Base-by-base conservation (phyloP, 2,797 vertebrate genomes). In the Anomalospiza imberbis region DNA sequence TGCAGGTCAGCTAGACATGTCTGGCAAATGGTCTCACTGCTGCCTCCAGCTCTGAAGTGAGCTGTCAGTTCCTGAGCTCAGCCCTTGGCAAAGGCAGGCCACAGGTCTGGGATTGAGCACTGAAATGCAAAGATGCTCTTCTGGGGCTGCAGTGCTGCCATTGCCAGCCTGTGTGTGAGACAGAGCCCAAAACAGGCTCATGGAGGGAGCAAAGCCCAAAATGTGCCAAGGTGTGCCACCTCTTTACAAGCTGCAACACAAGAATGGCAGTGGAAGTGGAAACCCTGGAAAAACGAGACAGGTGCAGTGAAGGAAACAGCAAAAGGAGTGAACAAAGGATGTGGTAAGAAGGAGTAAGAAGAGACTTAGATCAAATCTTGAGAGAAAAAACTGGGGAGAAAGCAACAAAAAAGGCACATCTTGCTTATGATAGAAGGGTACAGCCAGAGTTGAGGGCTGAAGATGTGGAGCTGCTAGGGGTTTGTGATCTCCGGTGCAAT, bases 241-340 rank as follows among this genome's bases (percentile, higher is more conserved):
- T 61, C 10, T 54, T 75, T 31, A 58, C 29, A 88, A 26, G 7
- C 7, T 6, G 18, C 34, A 78, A 36, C 4, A 3, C 12, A 58
- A 47, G 38, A 84, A 58, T 10, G 13, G 16, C 12, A 70, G 40
- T 0, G 0, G 14, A 66, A 5, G 1, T n/a, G 38, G 42, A 44
- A 74, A 61, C 6, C 24, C 28, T 44, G 34, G 29, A 71, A 85
- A 70, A 63, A 60, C 0, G 0, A 10, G 31, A 57, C 3, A 10
- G 13, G 12, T 34, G 6, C 26, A 50, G 8, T 42, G 38, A 61
- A 70, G 25, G 3, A 81, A 85, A 44, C 15, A 17, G 17, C 13
- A 79, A 67, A 50, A 16, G 10, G 9, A 54, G 26, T 45, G 62
- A 83, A 50, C 2, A 57, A 55, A 55, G 9, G 1, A 65, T 2